These are phyloP conservation scores for Diplosoma virens DNA, from an alignment of 23 tunicate genomes.

Conservation along the genomic window DNA sequence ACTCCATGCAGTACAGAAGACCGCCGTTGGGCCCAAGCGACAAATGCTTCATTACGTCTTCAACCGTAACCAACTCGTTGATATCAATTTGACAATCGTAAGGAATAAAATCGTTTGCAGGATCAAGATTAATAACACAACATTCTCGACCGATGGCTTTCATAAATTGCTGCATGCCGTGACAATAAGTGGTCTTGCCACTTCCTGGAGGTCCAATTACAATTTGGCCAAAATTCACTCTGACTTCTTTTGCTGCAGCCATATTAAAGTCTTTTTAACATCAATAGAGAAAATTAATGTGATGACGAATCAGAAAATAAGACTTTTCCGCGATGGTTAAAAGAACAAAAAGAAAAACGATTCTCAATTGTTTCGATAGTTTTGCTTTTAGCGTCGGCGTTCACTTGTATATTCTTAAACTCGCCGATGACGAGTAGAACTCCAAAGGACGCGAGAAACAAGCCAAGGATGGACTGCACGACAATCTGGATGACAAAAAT, in stretches of 20 bases:
- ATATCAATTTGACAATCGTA: conserved; percentile 89
- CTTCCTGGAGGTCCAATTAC: conserved; percentile 98
- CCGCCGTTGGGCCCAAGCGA: conserved; percentile 98
- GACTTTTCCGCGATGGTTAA: conserved; percentile 85
- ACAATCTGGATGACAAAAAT: conserved; percentile 56
- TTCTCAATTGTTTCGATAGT: conserved; percentile 76
- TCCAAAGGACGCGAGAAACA: conserved; percentile 65
- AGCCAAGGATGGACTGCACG: conserved; percentile 61
- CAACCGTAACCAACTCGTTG: conserved; percentile 78
- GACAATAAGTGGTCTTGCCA: conserved; percentile 94
- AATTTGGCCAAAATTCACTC: conserved; percentile 65
- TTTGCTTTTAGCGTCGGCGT: conserved; percentile 81
- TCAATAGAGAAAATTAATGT: neutral
- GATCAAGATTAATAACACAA: conserved; percentile 93
- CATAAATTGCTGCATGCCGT: conserved; percentile 91
- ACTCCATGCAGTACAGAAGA: conserved; percentile 91
- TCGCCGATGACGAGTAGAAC: conserved; percentile 77
- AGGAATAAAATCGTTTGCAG: conserved; percentile 87
- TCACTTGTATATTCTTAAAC: conserved; percentile 82
- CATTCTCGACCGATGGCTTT: conserved; percentile 65
- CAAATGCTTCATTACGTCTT: conserved; percentile 89
- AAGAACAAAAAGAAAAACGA: conserved; percentile 67
- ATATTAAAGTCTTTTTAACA: neutral
- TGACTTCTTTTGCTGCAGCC: conserved; percentile 6
- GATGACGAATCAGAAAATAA: conserved; percentile 2